phyloP scores from a whole-genome alignment of 2,888 invertebrate genomes.

The Drosophila siamana region DNA sequence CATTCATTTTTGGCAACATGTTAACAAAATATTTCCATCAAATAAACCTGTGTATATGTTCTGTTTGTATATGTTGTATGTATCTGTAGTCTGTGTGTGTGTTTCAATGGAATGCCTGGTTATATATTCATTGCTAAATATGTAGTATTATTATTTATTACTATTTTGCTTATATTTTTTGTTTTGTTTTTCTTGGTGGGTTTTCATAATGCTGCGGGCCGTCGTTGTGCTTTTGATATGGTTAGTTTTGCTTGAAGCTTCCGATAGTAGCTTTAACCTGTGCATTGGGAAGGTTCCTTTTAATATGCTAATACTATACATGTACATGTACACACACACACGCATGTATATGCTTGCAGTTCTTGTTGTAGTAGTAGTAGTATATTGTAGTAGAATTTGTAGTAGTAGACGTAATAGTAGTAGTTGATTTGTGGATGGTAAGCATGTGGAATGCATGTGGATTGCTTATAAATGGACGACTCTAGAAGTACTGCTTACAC shows the following conservation, averaged over 20 bases:
- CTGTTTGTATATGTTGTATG: slow-evolving; percentile 27
- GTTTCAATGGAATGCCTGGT: slow-evolving; percentile 48
- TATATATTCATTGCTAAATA: slow-evolving; percentile 42
- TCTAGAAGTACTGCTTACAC: slow-evolving; percentile 36
- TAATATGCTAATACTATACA: slow-evolving; percentile 8
- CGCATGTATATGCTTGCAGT: neutral
- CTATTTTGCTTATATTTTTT: slow-evolving; percentile 12
- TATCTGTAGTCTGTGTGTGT: slow-evolving; percentile 18
- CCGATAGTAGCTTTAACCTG: slow-evolving; percentile 22
- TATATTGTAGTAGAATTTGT: neutral
- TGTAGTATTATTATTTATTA: slow-evolving; percentile 17
- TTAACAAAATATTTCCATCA: slow-evolving; percentile 69
- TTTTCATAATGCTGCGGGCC: slow-evolving; percentile 52
- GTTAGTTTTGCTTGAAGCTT: slow-evolving; percentile 50
- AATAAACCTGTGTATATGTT: slow-evolving; percentile 47
- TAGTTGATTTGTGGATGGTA: slow-evolving; percentile 10
- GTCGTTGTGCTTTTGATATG: slow-evolving; percentile 58
- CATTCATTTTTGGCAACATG: slow-evolving; percentile 66
- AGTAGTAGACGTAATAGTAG: neutral
- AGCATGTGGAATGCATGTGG: slow-evolving; percentile 46
- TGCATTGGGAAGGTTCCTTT: slow-evolving; percentile 28
- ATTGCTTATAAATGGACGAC: slow-evolving; percentile 47
- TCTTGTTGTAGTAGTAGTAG: slow-evolving; percentile 7
- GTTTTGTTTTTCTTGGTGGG: slow-evolving; percentile 38
- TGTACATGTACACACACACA: neutral